A percentile compares a stretch with the other conserved stretches of the same genome.
phyloP scores from a whole-genome alignment of 30 jellyfish, hydroid and myxozoan species.

The Chrysaora quinquecirrha region DNA sequence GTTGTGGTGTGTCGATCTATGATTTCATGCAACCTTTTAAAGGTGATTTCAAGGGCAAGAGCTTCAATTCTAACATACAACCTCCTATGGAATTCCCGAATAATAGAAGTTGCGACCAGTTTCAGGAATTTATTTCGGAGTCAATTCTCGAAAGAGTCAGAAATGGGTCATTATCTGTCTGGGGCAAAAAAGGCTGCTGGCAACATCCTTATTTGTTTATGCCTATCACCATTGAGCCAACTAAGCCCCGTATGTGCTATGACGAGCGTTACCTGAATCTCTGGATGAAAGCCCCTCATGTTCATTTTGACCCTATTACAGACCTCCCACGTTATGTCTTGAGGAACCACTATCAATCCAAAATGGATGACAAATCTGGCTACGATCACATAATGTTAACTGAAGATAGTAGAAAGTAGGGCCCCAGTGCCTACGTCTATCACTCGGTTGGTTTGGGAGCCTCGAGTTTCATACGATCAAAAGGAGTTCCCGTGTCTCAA shows the following conservation, averaged over 20 bases:
- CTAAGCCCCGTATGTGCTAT: constrained; percentile 15
- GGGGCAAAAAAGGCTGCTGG: constrained; percentile 17
- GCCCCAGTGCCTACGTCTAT: constrained; percentile 2
- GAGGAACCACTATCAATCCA: too few species aligned
- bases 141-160: too few species aligned
- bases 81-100: not conserved
- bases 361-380: too few species aligned
- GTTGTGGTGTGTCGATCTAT: not conserved
- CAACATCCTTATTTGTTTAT: constrained; percentile 30
- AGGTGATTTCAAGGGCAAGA: too few species aligned
- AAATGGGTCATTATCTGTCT: constrained; percentile 12
- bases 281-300: too few species aligned
- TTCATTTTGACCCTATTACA: constrained; percentile 4
- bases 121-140: too few species aligned
- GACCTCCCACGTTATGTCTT: constrained; percentile 18
- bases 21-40: not conserved
- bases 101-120: too few species aligned
- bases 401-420: not conserved
- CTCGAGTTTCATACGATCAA: constrained; percentile 12
- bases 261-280: too few species aligned
- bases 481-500: constrained; percentile 18
- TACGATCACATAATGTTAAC: not conserved
- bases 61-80: too few species aligned
- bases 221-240: constrained; percentile 12
- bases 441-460: constrained; percentile 15